phyloP scores from a whole-genome alignment of 1,140 invertebrate genomes.

The Drosophila navojoa region DNA sequence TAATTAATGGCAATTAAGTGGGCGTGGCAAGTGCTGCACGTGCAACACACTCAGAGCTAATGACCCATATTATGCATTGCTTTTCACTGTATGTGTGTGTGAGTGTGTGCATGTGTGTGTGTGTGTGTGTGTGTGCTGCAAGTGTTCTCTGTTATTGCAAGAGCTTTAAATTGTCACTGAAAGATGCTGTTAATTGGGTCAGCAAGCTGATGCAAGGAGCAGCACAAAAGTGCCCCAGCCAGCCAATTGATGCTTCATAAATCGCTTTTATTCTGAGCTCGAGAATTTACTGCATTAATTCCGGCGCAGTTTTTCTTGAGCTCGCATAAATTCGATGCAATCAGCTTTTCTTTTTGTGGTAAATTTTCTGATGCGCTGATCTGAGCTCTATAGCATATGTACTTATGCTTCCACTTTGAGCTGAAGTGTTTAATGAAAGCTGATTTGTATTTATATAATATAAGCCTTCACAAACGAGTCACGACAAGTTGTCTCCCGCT shows the following conservation, averaged over 20 bases:
- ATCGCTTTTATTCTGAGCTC: not conserved
- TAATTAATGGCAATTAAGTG: conserved; percentile 57
- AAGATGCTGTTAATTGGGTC: conserved; percentile 39
- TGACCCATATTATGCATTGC: conserved; percentile 61
- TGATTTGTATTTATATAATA: too few species aligned
- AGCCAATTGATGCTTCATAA: not conserved
- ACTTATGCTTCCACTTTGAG: too few species aligned
- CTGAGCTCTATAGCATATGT: too few species aligned
- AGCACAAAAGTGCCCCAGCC: not conserved
- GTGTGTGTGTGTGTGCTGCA: conserved; percentile 45
- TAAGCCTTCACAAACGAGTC: too few species aligned
- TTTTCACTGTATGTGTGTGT: not conserved
- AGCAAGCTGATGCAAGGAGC: conserved; percentile 20
- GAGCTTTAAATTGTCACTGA: conserved; percentile 39
- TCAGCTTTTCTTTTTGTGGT: too few species aligned
- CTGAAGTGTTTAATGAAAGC: too few species aligned
- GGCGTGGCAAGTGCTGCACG: conserved; percentile 42
- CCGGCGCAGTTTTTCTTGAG: too few species aligned
- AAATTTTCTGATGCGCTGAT: too few species aligned
- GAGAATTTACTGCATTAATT: not conserved
- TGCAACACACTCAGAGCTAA: conserved; percentile 40
- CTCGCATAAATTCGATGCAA: too few species aligned
- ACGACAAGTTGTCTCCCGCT: too few species aligned
- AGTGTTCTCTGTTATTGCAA: conserved; percentile 41
- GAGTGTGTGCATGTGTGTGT: conserved; percentile 10